These are phyloP conservation scores for Oenanthe melanoleuca DNA, from an alignment of 2,113 vertebrate genomes.

Conservation along the genomic window DNA sequence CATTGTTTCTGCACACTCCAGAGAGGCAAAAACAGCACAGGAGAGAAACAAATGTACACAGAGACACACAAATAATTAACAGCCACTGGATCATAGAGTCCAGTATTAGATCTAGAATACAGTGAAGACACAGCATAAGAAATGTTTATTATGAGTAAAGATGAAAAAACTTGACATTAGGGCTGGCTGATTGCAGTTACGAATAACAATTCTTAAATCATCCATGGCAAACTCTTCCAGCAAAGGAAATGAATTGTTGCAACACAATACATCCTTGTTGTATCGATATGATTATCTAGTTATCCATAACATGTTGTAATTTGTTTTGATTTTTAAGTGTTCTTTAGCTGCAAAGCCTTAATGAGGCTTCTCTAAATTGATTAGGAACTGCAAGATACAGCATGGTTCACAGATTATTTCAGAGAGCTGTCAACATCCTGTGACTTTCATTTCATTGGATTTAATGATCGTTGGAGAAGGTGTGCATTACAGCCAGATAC, in stretches of 20 bases:
- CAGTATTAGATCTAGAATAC: background rate
- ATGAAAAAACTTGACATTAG: slow-evolving; percentile 56
- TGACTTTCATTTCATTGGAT: slow-evolving; percentile 93
- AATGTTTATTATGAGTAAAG: slow-evolving; percentile 47
- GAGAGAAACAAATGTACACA: slow-evolving; percentile 15
- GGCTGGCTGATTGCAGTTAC: slow-evolving; percentile 50
- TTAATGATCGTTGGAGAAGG: slow-evolving; percentile 88
- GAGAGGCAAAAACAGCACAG: background rate
- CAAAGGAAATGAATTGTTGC: slow-evolving; percentile 75
- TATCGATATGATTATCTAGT: slow-evolving; percentile 81
- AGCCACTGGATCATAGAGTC: background rate
- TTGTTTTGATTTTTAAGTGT: slow-evolving; percentile 86
- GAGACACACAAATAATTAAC: slow-evolving; percentile 58
- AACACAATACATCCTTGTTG: slow-evolving; percentile 74
- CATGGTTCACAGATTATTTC: slow-evolving; percentile 86
- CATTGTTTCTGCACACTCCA: slow-evolving; percentile 29
- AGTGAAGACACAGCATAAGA: slow-evolving; percentile 27
- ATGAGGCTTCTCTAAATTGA: slow-evolving; percentile 88
- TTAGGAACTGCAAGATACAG: slow-evolving; percentile 82
- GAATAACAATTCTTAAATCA: slow-evolving; percentile 78
- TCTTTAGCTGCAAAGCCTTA: slow-evolving; percentile 78
- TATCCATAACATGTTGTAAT: slow-evolving; percentile 80
- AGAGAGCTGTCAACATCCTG: slow-evolving; percentile 85
- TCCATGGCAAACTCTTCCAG: slow-evolving; percentile 66
- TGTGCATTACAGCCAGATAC: slow-evolving; percentile 89